Base-by-base conservation (phyloP, 1,140 invertebrate genomes). In the Caenorhabditis inopinata region DNA sequence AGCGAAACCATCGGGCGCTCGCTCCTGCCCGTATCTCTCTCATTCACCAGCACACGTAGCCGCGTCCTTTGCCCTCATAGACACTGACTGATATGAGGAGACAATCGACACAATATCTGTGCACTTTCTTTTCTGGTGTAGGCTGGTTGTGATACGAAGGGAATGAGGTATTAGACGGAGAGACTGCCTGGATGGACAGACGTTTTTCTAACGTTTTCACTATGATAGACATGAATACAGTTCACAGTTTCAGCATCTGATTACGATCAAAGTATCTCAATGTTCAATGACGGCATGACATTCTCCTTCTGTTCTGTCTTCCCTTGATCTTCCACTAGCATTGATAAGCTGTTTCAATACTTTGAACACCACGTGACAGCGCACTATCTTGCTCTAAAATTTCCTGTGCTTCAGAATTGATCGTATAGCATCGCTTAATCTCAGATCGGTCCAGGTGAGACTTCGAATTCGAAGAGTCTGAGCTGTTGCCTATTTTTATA, bases 1-100 rank as follows among this genome's bases (percentile, higher is more conserved):
- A 38, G n/a, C 25, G 58, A 68, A 68, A 68, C 58, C 58, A 68
- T 68, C 16, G 5, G 21, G 18, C 48, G 48, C 48, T 25, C 58
- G 58, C 58, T 68, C 58, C 58, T 38, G n/a, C 38, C 9, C 58
- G 58, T 68, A 68, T 68, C 58, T 68, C 58, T 68, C 29, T 29
- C 32, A 29, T 38, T 29, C 58, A 42, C 32, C 29, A 35, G 29
- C 32, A 42, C 58, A 68, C 58, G 58, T 68, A 68, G n/a, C 35
- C 12, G 25, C n/a, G 58, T 68, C 58, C 58, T 68, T 68, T 68
- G 58, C 58, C 58, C 58, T 68, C 32, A 11, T 11, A 68, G 29
- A 68, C 16, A 68, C 16, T 38, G 7, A 32, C n/a, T 11, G 32
- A 42, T 16, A 68, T 21, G 14, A 42, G 16, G 58, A 38, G 16